phyloP scores from a whole-genome alignment of 2,888 invertebrate species.

The Nysson spinosus region DNA sequence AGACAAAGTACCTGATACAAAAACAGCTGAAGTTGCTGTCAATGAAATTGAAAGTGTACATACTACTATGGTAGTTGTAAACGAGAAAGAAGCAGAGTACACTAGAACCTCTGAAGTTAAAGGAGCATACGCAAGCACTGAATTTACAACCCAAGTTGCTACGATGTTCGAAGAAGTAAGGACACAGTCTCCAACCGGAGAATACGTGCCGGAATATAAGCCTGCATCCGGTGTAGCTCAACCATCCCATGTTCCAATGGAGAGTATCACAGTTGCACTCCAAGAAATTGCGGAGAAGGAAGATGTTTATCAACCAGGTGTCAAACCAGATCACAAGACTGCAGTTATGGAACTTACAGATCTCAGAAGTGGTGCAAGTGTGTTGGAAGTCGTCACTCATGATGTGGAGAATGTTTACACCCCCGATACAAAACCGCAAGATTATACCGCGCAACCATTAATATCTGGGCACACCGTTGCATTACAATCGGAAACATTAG shows the following conservation, averaged over 20 bases:
- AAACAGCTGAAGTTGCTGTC: slow-evolving; percentile 76
- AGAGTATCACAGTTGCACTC: slow-evolving; percentile 75
- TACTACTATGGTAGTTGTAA: slow-evolving; percentile 78
- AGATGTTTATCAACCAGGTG: slow-evolving; percentile 72
- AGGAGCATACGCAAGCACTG: slow-evolving; percentile 76
- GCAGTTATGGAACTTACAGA: slow-evolving; percentile 76
- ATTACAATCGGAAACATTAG: slow-evolving; percentile 76
- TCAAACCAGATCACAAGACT: slow-evolving; percentile 75
- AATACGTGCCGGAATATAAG: slow-evolving; percentile 72
- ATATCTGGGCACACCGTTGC: slow-evolving; percentile 78
- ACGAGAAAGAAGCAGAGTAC: slow-evolving; percentile 79
- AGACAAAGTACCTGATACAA: slow-evolving; percentile 73
- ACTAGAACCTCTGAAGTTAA: slow-evolving; percentile 70
- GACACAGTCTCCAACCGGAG: slow-evolving; percentile 76
- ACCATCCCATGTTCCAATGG: slow-evolving; percentile 64
- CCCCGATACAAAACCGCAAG: slow-evolving; percentile 62
- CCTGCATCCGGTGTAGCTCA: slow-evolving; percentile 75
- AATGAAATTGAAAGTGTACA: slow-evolving; percentile 78
- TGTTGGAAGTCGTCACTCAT: slow-evolving; percentile 70
- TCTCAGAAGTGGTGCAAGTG: slow-evolving; percentile 65
- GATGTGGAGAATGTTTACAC: slow-evolving; percentile 70
- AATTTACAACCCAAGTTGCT: slow-evolving; percentile 78
- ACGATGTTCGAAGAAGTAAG: slow-evolving; percentile 78
- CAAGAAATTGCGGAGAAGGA: slow-evolving; percentile 78
- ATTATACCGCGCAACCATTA: slow-evolving; percentile 70